Evolutionary conservation across 2,113 vertebrate species (phyloP).

Genomic region (Neomonachus schauinslandi): DNA sequence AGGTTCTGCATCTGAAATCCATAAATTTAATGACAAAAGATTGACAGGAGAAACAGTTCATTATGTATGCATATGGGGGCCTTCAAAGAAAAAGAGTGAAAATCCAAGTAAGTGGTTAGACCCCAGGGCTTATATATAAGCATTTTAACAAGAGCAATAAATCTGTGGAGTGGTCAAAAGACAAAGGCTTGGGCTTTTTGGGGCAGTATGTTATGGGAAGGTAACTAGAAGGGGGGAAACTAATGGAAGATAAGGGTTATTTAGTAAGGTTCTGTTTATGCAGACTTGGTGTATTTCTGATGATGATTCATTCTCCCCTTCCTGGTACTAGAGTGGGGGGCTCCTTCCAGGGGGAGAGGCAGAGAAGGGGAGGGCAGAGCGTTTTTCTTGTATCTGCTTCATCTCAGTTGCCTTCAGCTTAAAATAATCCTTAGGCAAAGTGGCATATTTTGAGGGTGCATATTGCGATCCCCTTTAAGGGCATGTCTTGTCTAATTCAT

Average conservation of each 20-base stretch:
- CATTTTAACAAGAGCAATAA: background rate
- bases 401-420: background rate
- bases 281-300: background rate
- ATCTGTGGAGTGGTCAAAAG: background rate
- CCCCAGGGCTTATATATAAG: background rate
- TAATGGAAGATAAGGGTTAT: background rate
- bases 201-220: background rate
- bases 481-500: background rate
- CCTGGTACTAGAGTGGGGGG: background rate
- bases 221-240: background rate
- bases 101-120: background rate
- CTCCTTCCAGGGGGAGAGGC: background rate
- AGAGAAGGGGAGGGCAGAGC: background rate
- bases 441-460: background rate
- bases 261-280: background rate
- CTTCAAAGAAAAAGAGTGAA: conserved; percentile 1
- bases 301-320: background rate
- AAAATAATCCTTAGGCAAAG: background rate
- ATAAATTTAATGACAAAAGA: background rate
- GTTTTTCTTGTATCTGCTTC: background rate
- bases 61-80: background rate
- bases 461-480: background rate
- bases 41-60: background rate
- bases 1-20: background rate
- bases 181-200: background rate